phyloP scores from a whole-genome alignment of 2,888 invertebrate species.

The Drosophila villosipedis region DNA sequence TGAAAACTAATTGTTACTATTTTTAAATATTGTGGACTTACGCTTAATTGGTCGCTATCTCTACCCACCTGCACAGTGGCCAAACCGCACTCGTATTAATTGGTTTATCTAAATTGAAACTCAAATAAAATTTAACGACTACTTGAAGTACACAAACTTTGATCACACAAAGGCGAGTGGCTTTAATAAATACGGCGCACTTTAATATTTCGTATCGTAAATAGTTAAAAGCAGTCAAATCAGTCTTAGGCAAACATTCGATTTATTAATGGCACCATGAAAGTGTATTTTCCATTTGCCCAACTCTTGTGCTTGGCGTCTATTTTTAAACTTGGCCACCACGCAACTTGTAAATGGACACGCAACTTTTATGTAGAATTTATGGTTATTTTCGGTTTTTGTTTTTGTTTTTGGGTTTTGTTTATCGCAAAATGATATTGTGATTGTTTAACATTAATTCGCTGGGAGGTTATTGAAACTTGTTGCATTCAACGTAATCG shows the following conservation, averaged over 20 bases:
- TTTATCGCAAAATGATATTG: slow-evolving; percentile 55
- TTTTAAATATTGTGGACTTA: slow-evolving; percentile 56
- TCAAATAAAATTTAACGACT: slow-evolving; percentile 41
- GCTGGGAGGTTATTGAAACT: slow-evolving; percentile 74
- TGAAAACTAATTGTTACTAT: slow-evolving; percentile 73
- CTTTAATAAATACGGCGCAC: slow-evolving; percentile 29
- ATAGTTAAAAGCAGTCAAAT: slow-evolving; percentile 25
- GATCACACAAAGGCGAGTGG: slow-evolving; percentile 37
- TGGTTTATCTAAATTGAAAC: slow-evolving; percentile 8
- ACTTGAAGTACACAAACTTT: slow-evolving; percentile 27
- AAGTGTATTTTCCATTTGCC: not conserved
- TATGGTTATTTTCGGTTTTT: slow-evolving; percentile 1
- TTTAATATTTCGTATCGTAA: slow-evolving; percentile 37
- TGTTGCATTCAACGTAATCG: slow-evolving; percentile 62
- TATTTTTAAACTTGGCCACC: slow-evolving; percentile 16
- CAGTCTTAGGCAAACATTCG: not conserved
- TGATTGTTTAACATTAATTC: slow-evolving; percentile 37
- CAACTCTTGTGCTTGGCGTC: not conserved
- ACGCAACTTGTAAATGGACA: slow-evolving; percentile 27
- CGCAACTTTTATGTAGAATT: slow-evolving; percentile 13
- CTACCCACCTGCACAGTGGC: slow-evolving; percentile 7
- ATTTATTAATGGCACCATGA: slow-evolving; percentile 30
- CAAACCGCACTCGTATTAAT: slow-evolving; percentile 19
- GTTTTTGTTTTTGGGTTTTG: slow-evolving; percentile 13
- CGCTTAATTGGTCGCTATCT: slow-evolving; percentile 48